phyloP scores from a whole-genome alignment of 1,140 invertebrate genomes.

The Habropoda laboriosa region DNA sequence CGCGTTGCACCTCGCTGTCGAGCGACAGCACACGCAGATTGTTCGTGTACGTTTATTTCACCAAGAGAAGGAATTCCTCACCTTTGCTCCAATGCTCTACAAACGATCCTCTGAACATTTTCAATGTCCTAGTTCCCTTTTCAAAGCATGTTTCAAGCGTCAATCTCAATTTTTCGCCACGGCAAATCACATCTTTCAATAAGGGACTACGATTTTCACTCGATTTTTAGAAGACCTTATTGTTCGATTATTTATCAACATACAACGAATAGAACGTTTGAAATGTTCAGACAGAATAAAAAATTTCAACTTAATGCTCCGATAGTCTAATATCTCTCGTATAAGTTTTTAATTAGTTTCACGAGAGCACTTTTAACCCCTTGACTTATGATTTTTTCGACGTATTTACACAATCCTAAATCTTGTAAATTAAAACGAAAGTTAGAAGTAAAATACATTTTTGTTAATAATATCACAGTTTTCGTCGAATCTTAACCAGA shows the following conservation, averaged over 20 bases:
- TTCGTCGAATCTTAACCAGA: too few relatives aligned
- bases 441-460: too few relatives aligned
- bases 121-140: constrained; percentile 10
- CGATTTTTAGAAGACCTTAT: not conserved
- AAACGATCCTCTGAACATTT: constrained; percentile 1
- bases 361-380: too few relatives aligned
- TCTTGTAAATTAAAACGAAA: too few relatives aligned
- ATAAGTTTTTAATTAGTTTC: too few relatives aligned
- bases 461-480: too few relatives aligned
- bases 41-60: constrained; percentile 85
- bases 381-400: too few relatives aligned
- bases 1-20: constrained; percentile 96
- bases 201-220: not conserved
- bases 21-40: constrained; percentile 97
- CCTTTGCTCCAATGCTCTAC: not conserved
- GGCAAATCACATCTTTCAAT: not conserved
- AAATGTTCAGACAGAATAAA: too few relatives aligned
- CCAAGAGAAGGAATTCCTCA: not conserved
- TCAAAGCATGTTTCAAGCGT: not conserved
- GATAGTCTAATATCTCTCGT: too few relatives aligned
- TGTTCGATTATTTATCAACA: not conserved
- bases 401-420: too few relatives aligned
- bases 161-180: not conserved
- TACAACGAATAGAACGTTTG: too few relatives aligned
- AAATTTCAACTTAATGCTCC: too few relatives aligned